Percentiles rank a stretch among this genome's conserved stretches.
These are phyloP conservation scores for Aphyosemion australe DNA, from an alignment of 2,113 vertebrate genomes.

Conservation along the genomic window DNA sequence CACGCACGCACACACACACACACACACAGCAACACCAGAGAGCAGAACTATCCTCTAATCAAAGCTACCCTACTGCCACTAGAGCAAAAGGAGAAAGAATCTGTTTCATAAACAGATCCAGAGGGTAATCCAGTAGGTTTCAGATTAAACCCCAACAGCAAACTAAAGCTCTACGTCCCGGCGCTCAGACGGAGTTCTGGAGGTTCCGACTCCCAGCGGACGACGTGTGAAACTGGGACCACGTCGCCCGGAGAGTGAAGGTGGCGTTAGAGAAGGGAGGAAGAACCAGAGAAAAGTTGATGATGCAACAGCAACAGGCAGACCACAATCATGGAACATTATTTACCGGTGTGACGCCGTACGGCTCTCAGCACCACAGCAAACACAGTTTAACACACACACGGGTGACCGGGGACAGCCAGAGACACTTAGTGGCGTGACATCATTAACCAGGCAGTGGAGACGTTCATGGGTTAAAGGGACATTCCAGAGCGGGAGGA, in stretches of 20 bases:
- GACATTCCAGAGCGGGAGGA: conserved; percentile 64
- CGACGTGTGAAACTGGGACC: too few relatives aligned
- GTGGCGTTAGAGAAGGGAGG: conserved; percentile 49
- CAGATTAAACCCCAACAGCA: conserved; percentile 3
- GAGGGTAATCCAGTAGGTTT: background rate
- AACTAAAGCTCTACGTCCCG: background rate
- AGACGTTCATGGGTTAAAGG: conserved; percentile 67
- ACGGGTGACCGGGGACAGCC: conserved; percentile 43
- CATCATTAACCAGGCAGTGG: conserved; percentile 61
- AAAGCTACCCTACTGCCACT: conserved; percentile 36
- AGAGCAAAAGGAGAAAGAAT: background rate
- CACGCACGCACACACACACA: too few relatives aligned
- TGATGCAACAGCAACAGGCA: conserved; percentile 71
- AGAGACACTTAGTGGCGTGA: conserved; percentile 73
- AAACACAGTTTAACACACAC: conserved; percentile 63
- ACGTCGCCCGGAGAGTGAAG: background rate
- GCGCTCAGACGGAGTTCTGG: too few relatives aligned
- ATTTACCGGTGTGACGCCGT: conserved; percentile 30
- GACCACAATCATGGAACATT: conserved; percentile 40
- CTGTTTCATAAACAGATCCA: background rate
- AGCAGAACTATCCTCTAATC: conserved; percentile 10
- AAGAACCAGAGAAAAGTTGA: conserved; percentile 54
- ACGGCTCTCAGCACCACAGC: conserved; percentile 32
- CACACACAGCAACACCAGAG: too few relatives aligned
- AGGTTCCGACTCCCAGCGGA: conserved; percentile 2